A percentile compares a stretch with the other conserved stretches of the same genome.
These are phyloP conservation scores for Copidosoma floridanum DNA, from an alignment of 1,140 invertebrate genomes.

Conservation along the genomic window DNA sequence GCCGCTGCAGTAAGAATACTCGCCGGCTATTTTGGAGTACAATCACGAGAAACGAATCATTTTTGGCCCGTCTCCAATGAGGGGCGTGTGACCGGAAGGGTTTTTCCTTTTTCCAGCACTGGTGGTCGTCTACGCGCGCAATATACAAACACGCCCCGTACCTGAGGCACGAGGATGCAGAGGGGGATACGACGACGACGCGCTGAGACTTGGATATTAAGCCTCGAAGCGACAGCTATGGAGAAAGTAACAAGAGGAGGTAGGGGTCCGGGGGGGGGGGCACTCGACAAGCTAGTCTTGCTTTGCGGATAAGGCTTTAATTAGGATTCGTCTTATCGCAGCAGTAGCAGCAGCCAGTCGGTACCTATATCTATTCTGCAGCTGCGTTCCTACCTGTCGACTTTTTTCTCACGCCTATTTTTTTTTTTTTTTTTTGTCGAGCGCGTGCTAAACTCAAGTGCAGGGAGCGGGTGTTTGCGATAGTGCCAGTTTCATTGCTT, in stretches of 20 bases:
- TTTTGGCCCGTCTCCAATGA: conserved; percentile 26
- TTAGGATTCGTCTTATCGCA: conserved; percentile 26
- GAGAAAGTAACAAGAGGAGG: neutral
- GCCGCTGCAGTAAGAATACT: neutral
- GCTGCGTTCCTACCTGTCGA: neutral
- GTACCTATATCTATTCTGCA: too few relatives aligned
- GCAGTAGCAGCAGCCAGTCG: conserved; percentile 6
- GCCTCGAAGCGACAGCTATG: neutral
- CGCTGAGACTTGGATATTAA: conserved; percentile 8
- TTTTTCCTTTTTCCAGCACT: neutral
- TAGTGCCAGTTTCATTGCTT: neutral
- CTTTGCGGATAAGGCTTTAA: conserved; percentile 24
- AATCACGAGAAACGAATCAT: conserved; percentile 29
- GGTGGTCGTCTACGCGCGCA: too few relatives aligned
- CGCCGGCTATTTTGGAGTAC: conserved; percentile 5
- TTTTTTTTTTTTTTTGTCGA: conserved; percentile 5
- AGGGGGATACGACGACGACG: neutral
- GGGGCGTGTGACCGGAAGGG: too few relatives aligned
- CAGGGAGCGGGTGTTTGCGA: neutral
- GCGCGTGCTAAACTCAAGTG: neutral
- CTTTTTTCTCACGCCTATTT: neutral
- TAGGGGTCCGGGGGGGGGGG: too few relatives aligned
- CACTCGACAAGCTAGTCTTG: conserved; percentile 5
- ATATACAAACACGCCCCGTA: neutral
- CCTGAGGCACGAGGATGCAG: neutral